Conservation (phyloP, 2,113 vertebrate genomes). For the Microcebus jonahi region DNA sequence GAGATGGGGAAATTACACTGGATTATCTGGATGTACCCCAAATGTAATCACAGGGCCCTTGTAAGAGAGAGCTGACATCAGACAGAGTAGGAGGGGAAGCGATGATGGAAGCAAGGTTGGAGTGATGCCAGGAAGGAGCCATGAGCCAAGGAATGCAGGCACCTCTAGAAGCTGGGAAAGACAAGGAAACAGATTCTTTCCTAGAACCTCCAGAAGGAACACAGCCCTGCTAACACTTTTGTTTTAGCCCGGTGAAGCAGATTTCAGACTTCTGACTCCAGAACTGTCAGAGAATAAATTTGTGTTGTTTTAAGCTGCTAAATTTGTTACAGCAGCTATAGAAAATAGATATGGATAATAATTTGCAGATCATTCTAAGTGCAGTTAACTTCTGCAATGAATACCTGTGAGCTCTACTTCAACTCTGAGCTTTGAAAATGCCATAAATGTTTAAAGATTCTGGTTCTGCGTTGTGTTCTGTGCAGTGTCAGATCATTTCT, state of each 20-base stretch:
- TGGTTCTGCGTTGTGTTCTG: neutral
- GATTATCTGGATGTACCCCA: neutral
- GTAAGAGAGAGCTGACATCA: neutral
- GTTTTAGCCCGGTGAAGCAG: neutral
- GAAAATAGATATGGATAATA: neutral
- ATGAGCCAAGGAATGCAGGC: neutral
- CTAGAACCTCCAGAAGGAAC: neutral
- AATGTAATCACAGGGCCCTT: neutral
- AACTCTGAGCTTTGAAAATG: constrained; percentile 1
- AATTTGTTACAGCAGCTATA: neutral
- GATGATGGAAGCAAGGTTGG: neutral
- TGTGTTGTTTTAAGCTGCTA: neutral
- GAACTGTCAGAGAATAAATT: neutral
- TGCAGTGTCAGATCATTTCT: neutral
- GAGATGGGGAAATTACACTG: neutral
- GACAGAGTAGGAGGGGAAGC: neutral
- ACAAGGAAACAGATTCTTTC: neutral
- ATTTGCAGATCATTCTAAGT: neutral
- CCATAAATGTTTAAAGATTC: neutral
- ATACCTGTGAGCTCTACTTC: neutral
- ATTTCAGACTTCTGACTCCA: neutral
- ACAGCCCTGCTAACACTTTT: neutral
- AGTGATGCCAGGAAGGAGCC: neutral
- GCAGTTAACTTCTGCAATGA: neutral
- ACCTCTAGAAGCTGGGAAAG: neutral